A percentile compares a stretch with the other conserved stretches of the same genome.
Evolutionary conservation across 2,888 invertebrate species (phyloP).

Genomic region (Mesorhabditis belari): DNA sequence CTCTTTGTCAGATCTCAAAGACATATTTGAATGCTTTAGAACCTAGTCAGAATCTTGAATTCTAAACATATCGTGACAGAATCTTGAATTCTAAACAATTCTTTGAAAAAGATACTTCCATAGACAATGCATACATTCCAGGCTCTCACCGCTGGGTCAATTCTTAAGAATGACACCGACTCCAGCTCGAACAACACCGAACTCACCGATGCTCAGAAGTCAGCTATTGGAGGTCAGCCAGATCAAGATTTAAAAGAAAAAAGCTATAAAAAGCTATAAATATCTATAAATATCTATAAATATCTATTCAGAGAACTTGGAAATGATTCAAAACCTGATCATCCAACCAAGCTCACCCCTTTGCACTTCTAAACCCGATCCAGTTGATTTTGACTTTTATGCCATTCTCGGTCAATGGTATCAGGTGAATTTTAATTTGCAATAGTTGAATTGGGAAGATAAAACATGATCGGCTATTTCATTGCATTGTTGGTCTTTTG

Average conservation of each 20-base stretch:
- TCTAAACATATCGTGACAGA: too few species aligned
- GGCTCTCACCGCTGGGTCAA: slow-evolving; percentile 45
- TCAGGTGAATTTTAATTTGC: slow-evolving; percentile 37
- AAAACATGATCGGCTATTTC: too few species aligned
- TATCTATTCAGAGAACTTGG: slow-evolving; percentile 52
- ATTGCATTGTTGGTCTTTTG: too few species aligned
- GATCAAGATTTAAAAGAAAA: too few species aligned
- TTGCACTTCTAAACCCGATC: slow-evolving; percentile 51
- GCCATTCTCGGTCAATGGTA: slow-evolving; percentile 52
- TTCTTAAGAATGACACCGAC: slow-evolving; percentile 24
- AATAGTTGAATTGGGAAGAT: not conserved
- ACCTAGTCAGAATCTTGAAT: too few species aligned
- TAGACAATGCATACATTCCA: not conserved
- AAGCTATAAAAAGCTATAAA: too few species aligned
- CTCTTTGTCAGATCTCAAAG: too few species aligned
- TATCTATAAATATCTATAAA: too few species aligned
- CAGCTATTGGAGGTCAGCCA: slow-evolving; percentile 46
- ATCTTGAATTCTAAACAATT: too few species aligned
- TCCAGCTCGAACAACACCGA: slow-evolving; percentile 8
- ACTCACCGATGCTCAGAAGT: slow-evolving; percentile 43
- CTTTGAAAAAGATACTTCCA: not conserved
- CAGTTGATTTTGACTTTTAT: slow-evolving; percentile 48
- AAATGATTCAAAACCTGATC: slow-evolving; percentile 52
- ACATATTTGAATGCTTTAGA: too few species aligned
- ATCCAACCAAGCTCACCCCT: slow-evolving; percentile 51